Conservation (phyloP, 2,888 invertebrate genomes). For the Catocala nupta region DNA sequence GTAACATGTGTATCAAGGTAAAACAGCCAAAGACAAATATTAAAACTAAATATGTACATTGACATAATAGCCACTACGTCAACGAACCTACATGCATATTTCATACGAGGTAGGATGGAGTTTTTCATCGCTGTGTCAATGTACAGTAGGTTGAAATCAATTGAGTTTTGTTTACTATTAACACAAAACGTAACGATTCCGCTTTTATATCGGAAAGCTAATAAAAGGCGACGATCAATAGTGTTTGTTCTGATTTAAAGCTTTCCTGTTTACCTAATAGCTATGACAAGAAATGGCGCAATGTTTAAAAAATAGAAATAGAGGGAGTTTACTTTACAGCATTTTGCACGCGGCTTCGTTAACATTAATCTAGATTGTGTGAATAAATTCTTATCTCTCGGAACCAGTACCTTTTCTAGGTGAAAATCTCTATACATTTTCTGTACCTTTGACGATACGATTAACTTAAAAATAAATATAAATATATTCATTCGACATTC, state of each 20-base stretch:
- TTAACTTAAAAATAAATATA: no score
- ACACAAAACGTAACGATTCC: slow-evolving; percentile 28
- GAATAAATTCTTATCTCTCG: no score
- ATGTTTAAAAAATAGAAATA: no score
- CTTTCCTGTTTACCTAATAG: slow-evolving; percentile 12
- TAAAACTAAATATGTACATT: slow-evolving; percentile 1
- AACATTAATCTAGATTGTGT: no score
- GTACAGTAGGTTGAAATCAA: slow-evolving; percentile 25
- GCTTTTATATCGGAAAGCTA: slow-evolving; percentile 10
- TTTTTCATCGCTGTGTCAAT: slow-evolving; percentile 23
- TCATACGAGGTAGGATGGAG: slow-evolving; percentile 2
- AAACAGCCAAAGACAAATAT: background rate
- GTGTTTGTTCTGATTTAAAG: slow-evolving; percentile 2
- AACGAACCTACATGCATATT: no score
- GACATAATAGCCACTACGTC: background rate
- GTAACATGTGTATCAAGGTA: no score
- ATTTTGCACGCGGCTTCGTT: no score
- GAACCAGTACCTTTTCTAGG: no score
- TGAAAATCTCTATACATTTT: no score
- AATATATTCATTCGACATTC: no score
- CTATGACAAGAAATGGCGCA: background rate
- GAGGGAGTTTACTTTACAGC: no score
- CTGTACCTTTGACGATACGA: no score
- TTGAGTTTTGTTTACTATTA: slow-evolving; percentile 36
- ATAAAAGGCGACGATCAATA: slow-evolving; percentile 1